Evolutionary conservation across 2,888 invertebrate species (phyloP), one percentile per base, ranked within the genome.

Genomic region (Ennomos quercinarius): DNA sequence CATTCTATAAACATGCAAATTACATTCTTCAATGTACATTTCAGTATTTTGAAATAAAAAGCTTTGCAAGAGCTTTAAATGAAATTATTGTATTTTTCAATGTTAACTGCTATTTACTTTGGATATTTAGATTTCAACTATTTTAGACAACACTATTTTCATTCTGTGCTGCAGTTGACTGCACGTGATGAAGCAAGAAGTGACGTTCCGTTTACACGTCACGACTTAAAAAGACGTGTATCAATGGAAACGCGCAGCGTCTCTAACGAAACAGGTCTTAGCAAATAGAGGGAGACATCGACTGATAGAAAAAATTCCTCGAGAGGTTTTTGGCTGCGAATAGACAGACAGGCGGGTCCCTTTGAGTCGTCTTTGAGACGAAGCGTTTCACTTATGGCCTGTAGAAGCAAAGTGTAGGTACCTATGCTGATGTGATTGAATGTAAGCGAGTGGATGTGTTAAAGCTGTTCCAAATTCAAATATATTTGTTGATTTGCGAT

Each of bases 211-310:
- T 41, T 12, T 4, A 5, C 40, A 11, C 39, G 4, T 39, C n/a
- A 50, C 12, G 27, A 6, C 27, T 27, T 27, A 27, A 27, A 43
- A 58, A 38, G 37, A 5, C 66, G 53, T 54, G 17, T 12, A 5
- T 9, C 53, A 85, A 78, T 86, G 91, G 82, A 88, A 81, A 86
- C 81, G 55, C 17, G 13, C 62, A 55, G 53, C 48, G 68, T 71
- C 81, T 89, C 86, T 91, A 90, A 91, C 91, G 90, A 92, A 92
- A 92, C 89, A 91, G 86, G 84, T 90, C 88, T 91, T 87, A 86
- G 90, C 86, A 91, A 90, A 91, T 91, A 91, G 86, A 87, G 87
- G 89, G 90, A 84, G 90, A 89, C 91, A 89, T 89, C 87, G 87
- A 79, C 76, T 83, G 87, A 89, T 90, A 89, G 89, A 89, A 88